These are phyloP conservation scores for Timema podura DNA, from an alignment of 2,888 invertebrate species.

Conservation along the genomic window DNA sequence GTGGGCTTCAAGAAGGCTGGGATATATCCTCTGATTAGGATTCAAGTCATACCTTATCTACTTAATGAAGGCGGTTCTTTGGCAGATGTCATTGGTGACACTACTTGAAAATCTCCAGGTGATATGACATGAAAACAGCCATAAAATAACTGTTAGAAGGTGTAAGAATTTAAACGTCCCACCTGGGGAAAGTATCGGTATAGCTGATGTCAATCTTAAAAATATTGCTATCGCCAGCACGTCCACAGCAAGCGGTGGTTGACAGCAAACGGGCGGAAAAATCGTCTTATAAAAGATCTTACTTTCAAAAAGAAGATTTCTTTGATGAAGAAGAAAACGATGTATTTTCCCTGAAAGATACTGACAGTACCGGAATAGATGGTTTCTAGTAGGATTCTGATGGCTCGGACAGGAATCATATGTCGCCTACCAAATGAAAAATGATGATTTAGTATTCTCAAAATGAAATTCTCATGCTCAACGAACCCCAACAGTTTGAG, in stretches of 20 bases:
- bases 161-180: conserved; percentile 6
- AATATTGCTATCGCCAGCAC: neutral
- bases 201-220: neutral
- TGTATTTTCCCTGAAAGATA: neutral
- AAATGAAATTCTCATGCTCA: neutral
- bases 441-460: neutral
- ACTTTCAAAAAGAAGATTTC: neutral
- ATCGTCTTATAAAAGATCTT: neutral
- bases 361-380: neutral
- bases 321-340: neutral
- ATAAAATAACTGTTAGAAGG: neutral
- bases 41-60: neutral
- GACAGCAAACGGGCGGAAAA: neutral
- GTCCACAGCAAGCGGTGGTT: neutral
- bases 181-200: conserved; percentile 8
- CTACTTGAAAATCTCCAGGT: conserved; percentile 2
- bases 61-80: neutral
- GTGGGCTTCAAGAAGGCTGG: neutral
- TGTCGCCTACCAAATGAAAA: neutral
- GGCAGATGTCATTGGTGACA: conserved; percentile 7
- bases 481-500: neutral
- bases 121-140: neutral
- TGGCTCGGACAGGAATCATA: neutral
- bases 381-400: neutral
- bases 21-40: conserved; percentile 1